Percentiles rank a stretch among this genome's conserved stretches.
These are phyloP conservation scores for Galaxea fascicularis DNA, from an alignment of 92 coral and sea anemone species.

Conservation along the genomic window DNA sequence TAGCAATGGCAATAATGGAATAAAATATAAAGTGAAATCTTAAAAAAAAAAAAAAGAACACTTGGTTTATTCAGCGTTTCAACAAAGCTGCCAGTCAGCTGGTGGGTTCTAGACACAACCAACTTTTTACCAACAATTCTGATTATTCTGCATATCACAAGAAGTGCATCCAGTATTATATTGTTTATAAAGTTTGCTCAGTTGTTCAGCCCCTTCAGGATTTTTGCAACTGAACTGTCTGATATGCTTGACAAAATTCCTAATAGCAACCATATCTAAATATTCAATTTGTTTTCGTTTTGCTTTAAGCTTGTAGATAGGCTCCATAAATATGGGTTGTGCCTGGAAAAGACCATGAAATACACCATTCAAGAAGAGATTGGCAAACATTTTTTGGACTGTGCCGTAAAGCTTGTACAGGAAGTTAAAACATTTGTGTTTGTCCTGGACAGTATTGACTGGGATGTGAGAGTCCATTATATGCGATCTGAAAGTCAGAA, in stretches of 20 bases:
- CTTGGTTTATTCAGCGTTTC: too few relatives aligned
- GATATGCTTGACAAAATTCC: neutral
- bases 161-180: too few relatives aligned
- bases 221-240: neutral
- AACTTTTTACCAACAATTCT: too few relatives aligned
- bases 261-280: neutral
- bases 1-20: neutral
- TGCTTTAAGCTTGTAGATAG: slow-evolving; percentile 46
- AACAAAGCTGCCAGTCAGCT: too few relatives aligned
- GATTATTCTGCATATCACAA: too few relatives aligned
- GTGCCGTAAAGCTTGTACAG: too few relatives aligned
- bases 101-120: too few relatives aligned
- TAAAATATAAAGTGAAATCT: neutral
- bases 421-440: slow-evolving; percentile 55
- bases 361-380: slow-evolving; percentile 55
- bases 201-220: neutral
- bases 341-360: slow-evolving; percentile 50
- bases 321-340: slow-evolving; percentile 61
- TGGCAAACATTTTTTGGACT: too few relatives aligned
- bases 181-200: neutral
- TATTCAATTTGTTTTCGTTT: neutral
- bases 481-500: slow-evolving; percentile 61
- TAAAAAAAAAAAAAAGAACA: too few relatives aligned
- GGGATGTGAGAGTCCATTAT: too few relatives aligned
- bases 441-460: slow-evolving; percentile 67